Base-by-base conservation (phyloP, 1,140 invertebrate genomes). In the Thaumatotibia leucotreta region DNA sequence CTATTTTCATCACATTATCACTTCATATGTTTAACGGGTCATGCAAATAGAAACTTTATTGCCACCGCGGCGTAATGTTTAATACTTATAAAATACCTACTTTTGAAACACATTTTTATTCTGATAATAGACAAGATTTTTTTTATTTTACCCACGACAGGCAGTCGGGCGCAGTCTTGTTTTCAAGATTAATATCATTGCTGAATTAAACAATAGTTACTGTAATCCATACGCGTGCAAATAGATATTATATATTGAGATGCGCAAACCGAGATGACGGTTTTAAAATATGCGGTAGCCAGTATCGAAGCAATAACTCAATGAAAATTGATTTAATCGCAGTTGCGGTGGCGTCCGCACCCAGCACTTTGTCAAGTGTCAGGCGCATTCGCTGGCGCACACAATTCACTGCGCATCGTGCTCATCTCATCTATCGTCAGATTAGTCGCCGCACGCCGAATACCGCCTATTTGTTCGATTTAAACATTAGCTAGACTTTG, bases 291-390 rank as follows among this genome's bases (percentile, higher is more conserved):
- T 58, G 52, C n/a, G 11, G n/a, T 58, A 58, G 52, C 27, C 52
- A 58, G 52, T 58, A 58, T 58, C 52, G 32, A 63, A 69, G 75
- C 69, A 63, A 75, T 76, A 76, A 76, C 72, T 76, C 72, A 74
- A 77, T 73, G 68, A 72, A 76, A 77, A 81, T 79, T 75, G 79
- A 75, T 80, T 78, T 74, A 80, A 79, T 78, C 75, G 68, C 69
- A 70, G 77, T 74, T 74, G 73, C 65, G 77, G 73, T 73, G 27
- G 69, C 70, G 75, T 70, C 68, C 75, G 80, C 79, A 81, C 82
- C 82, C 82, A 80, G 76, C 80, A 79, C 73, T 84, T 80, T 79
- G 76, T 84, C 79, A 83, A 70, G 66, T 80, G 82, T 84, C 80
- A 76, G 72, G 63, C 68, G 74, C 77, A 81, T 61, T 74, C 68